A percentile compares a stretch with the other conserved stretches of the same genome.
phyloP scores from a whole-genome alignment of 2,113 vertebrate genomes.

The Larimichthys polyactis region DNA sequence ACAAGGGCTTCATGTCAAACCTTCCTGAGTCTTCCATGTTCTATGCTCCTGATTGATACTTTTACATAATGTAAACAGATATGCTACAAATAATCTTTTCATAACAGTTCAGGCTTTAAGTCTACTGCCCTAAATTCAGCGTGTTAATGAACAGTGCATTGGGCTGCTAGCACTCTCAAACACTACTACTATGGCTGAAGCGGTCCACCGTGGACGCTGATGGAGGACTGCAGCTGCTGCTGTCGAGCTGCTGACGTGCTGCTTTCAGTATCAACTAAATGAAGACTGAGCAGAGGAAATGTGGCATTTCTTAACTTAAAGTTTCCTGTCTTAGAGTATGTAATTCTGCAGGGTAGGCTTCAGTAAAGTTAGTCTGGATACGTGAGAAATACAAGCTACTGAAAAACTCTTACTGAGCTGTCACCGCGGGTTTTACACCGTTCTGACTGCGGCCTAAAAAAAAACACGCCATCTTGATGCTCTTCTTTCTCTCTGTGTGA shows the following conservation, averaged over 20 bases:
- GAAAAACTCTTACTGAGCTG: neutral
- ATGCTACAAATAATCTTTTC: too few species aligned
- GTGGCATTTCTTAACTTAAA: neutral
- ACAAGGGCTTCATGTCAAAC: neutral
- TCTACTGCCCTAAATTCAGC: neutral
- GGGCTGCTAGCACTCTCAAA: neutral
- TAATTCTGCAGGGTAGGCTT: neutral
- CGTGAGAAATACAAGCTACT: neutral
- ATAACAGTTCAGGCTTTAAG: too few species aligned
- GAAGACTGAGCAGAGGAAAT: neutral
- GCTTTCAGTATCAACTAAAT: slow-evolving; percentile 7
- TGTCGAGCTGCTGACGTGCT: neutral
- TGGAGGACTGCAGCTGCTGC: slow-evolving; percentile 21
- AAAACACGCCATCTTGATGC: slow-evolving; percentile 36
- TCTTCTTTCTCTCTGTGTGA: slow-evolving; percentile 40
- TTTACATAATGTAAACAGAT: too few species aligned
- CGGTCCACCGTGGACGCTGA: neutral
- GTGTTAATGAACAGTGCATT: neutral
- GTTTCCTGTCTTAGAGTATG: too few species aligned
- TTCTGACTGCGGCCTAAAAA: slow-evolving; percentile 20
- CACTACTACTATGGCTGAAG: neutral
- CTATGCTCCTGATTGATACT: too few species aligned
- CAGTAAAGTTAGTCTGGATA: neutral
- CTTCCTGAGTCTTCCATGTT: neutral
- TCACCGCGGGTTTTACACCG: neutral